A percentile compares a stretch with the other conserved stretches of the same genome.
Evolutionary conservation across 37 sponge, comb jelly and placozoan genomes (phyloP).

Genomic region (Oopsacas minuta): DNA sequence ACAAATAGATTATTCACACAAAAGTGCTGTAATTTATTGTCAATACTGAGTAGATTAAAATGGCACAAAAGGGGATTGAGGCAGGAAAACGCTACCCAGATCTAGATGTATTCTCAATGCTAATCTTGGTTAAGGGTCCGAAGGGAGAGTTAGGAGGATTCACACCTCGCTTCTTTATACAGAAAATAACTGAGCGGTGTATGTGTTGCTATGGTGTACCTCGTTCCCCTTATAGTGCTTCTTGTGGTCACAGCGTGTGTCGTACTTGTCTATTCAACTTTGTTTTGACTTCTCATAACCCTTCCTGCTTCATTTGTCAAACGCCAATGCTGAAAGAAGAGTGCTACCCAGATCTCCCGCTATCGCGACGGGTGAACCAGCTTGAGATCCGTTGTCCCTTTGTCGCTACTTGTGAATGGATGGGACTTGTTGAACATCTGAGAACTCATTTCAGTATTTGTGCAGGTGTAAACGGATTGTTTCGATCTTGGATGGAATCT

Average conservation of each 20-base stretch:
- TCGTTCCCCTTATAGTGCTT: neutral
- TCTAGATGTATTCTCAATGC: neutral
- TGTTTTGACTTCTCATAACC: neutral
- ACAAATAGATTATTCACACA: neutral
- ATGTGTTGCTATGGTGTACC: constrained; percentile 1
- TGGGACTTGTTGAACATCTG: neutral
- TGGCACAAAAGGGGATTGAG: neutral
- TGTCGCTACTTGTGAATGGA: neutral
- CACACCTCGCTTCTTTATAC: neutral
- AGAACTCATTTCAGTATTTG: neutral
- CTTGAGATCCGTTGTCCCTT: neutral
- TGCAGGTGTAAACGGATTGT: neutral
- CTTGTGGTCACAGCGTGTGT: neutral
- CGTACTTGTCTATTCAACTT: neutral
- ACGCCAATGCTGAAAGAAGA: neutral
- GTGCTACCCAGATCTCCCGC: neutral
- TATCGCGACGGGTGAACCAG: neutral
- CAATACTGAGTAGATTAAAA: neutral
- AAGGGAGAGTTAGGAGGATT: neutral
- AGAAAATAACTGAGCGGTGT: neutral
- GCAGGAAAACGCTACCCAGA: neutral
- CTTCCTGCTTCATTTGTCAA: neutral
- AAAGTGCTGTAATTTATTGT: neutral
- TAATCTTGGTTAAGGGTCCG: neutral
- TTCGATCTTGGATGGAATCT: neutral